Percentiles rank a stretch among this genome's conserved stretches.
Evolutionary conservation across 23 tunicate genomes (phyloP).

Genomic region (Trididemnum clinides): DNA sequence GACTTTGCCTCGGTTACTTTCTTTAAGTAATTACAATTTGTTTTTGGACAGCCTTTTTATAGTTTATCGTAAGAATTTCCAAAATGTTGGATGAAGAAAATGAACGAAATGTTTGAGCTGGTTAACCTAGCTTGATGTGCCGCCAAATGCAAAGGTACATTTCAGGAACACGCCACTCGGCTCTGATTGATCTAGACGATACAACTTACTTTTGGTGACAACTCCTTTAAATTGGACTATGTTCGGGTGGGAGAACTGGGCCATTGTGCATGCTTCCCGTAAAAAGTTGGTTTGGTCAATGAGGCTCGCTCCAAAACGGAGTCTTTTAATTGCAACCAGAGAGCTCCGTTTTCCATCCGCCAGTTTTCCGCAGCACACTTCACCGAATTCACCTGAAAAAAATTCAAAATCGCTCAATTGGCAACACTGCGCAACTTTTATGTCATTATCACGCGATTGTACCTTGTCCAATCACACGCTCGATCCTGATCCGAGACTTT

Average conservation of each 20-base stretch:
- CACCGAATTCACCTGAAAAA: constrained; percentile 82
- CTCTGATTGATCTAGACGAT: not conserved
- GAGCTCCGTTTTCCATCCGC: constrained; percentile 27
- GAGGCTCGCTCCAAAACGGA: constrained; percentile 67
- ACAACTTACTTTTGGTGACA: constrained; percentile 77
- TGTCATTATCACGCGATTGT: constrained; percentile 1
- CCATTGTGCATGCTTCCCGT: constrained; percentile 92
- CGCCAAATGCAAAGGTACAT: too few relatives aligned
- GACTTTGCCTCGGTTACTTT: too few relatives aligned
- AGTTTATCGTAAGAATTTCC: too few relatives aligned
- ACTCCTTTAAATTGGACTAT: constrained; percentile 92
- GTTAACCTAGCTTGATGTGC: too few relatives aligned
- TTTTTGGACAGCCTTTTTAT: too few relatives aligned
- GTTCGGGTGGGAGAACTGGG: constrained; percentile 78
- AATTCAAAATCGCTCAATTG: not conserved
- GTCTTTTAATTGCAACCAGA: constrained; percentile 80
- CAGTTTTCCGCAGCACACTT: constrained; percentile 79
- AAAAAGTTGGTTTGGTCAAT: constrained; percentile 86
- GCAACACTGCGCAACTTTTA: not conserved
- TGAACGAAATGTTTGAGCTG: too few relatives aligned
- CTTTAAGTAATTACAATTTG: too few relatives aligned
- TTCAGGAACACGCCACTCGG: too few relatives aligned
- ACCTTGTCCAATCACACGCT: constrained; percentile 92
- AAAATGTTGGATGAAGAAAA: too few relatives aligned
- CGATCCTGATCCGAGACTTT: constrained; percentile 50